Percentiles rank a stretch among this genome's conserved stretches.
These are phyloP conservation scores for Atrina japonica DNA, from an alignment of 2,888 invertebrate genomes.

Conservation along the genomic window DNA sequence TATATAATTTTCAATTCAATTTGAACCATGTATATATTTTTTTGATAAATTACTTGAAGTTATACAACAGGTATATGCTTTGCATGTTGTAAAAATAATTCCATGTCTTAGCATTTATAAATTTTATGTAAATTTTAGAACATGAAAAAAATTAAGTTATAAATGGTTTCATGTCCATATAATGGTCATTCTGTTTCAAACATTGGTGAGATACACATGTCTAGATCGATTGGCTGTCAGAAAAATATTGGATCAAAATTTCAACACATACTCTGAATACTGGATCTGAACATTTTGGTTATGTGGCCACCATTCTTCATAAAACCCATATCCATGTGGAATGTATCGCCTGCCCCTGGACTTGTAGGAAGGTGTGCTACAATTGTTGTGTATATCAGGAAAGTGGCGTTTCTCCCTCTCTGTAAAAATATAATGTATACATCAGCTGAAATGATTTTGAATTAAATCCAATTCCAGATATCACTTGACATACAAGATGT, in stretches of 20 bases:
- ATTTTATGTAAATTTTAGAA: neutral
- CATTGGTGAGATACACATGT: too few relatives aligned
- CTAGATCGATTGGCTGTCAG: too few relatives aligned
- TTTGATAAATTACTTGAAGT: too few relatives aligned
- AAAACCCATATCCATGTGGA: slow-evolving; percentile 70
- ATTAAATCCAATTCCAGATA: too few relatives aligned
- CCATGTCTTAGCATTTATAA: neutral
- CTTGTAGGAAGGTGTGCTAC: slow-evolving; percentile 47
- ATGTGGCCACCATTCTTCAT: slow-evolving; percentile 75
- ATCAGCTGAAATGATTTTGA: too few relatives aligned
- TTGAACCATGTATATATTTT: too few relatives aligned
- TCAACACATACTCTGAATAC: slow-evolving; percentile 71
- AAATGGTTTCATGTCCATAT: too few relatives aligned
- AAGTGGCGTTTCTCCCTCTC: slow-evolving; percentile 73
- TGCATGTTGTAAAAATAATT: neutral
- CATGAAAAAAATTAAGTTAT: too few relatives aligned
- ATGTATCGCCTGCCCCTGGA: slow-evolving; percentile 68
- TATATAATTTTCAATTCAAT: neutral
- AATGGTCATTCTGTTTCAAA: too few relatives aligned
- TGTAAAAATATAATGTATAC: slow-evolving; percentile 50
- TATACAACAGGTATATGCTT: neutral
- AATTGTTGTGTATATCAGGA: slow-evolving; percentile 64
- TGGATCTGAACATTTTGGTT: slow-evolving; percentile 62
- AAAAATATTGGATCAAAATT: too few relatives aligned
- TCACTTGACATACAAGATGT: too few relatives aligned